Conservation (phyloP, 2,797 vertebrate species). For the Champsocephalus gunnari region DNA sequence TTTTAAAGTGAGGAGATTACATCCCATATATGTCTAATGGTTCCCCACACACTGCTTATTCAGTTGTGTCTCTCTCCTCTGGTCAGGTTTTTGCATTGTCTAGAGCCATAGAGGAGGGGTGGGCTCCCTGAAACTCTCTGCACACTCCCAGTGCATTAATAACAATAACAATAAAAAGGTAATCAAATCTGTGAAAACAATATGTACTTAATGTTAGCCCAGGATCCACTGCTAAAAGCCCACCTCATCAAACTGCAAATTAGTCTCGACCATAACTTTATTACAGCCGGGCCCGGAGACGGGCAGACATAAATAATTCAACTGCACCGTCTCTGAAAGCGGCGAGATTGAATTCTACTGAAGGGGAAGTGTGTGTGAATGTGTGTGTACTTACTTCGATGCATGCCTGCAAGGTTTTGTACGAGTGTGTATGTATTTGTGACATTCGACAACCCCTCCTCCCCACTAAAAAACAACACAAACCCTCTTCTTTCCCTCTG, state of each 20-base stretch:
- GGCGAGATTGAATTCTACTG: constrained; percentile 88
- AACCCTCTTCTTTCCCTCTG: constrained; percentile 49
- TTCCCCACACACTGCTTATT: constrained; percentile 64
- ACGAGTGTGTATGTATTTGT: constrained; percentile 65
- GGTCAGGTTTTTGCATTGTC: constrained; percentile 55
- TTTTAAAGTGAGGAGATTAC: constrained; percentile 74
- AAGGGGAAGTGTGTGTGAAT: constrained; percentile 78
- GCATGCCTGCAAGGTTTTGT: constrained; percentile 66
- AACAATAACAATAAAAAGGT: constrained; percentile 86
- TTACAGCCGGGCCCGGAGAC: constrained; percentile 78
- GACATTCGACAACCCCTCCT: constrained; percentile 76
- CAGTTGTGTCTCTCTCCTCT: constrained; percentile 58
- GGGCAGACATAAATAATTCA: constrained; percentile 90
- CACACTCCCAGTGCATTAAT: constrained; percentile 81
- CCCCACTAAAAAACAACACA: constrained; percentile 34
- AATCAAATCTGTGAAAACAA: constrained; percentile 87
- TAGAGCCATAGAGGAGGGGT: constrained; percentile 45
- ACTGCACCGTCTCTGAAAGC: constrained; percentile 80
- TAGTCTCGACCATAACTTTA: constrained; percentile 87
- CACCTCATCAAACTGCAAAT: constrained; percentile 87
- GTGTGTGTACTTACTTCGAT: constrained; percentile 35
- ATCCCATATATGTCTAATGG: constrained; percentile 67
- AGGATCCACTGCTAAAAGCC: constrained; percentile 82
- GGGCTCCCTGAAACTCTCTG: constrained; percentile 24
- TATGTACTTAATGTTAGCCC: constrained; percentile 85